Evolutionary conservation across 2,888 invertebrate genomes (phyloP), one percentile per base, ranked within the genome.

Genomic region (Ophonus ardosiacus): DNA sequence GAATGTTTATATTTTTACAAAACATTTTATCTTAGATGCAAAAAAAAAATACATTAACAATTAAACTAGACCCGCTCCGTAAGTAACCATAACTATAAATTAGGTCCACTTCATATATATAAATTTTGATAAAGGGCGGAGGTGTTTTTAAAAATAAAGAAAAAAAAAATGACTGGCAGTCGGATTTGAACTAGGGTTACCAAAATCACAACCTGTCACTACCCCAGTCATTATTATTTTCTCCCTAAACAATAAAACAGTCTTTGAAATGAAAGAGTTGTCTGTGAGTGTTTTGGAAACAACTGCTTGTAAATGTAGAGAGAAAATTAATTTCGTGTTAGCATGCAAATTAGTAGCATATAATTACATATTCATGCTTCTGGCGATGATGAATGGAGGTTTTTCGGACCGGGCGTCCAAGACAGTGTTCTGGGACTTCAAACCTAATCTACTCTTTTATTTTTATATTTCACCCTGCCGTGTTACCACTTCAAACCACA

Each of bases 321-420:
- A 74, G 40, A 18, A 74, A 74, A 74, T 74, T 74, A 74, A 74
- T 74, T 74, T 74, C 43, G 71, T 74, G 71, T 74, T 74, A 71
- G 68, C 38, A 71, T 71, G 71, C 43, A 74, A 74, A 74, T 74
- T 43, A 74, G 71, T 43, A 24, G 71, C 71, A 74, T 43, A 43
- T 74, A 74, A 74, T 74, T 74, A 74, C 71, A 18, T 74, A 74
- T 74, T 74, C 71, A 74, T 74, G 40, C 43, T 74, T 74, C 71
- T 7, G 13, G 71, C 17, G 31, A 43, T 74, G 71, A 74, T 74
- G 71, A 74, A 74, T 74, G 18, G 51, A 7, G 40, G 24, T 40
- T 71, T 74, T 74, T 74, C 15, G 43, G 43, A 38, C 40, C 71
- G 71, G 31, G 68, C 40, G 31, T 31, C 31, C 43, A 51, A 51